Base-by-base conservation (phyloP, 1,140 invertebrate species). In the Tetraneura akinire region DNA sequence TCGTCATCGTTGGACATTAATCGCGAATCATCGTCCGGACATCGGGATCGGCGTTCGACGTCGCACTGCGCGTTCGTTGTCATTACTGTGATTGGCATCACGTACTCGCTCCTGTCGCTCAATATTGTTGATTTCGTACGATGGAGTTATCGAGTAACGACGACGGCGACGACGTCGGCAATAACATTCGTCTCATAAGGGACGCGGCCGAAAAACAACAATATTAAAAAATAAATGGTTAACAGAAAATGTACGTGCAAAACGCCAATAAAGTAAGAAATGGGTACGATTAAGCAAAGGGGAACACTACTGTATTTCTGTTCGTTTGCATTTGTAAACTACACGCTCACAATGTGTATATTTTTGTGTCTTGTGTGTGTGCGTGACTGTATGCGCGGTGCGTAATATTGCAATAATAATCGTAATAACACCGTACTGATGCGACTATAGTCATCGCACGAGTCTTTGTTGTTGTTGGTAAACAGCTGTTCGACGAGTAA, bases 391-490 rank as follows among this genome's bases (percentile, higher is more conserved):
- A 16, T 18, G 26, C 14, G 45, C 21, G 18, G 26, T 8, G 14
- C n/a, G n/a, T n/a, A n/a, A n/a, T n/a, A n/a, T n/a, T n/a, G n/a
- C n/a, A n/a, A n/a, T 13, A 29, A 14, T 14, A 11, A 1, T 1
- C 55, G 53, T 4, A 60, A 29, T 11, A 14, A 13, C 13, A 29
- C 26, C 23, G 23, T 3, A 51, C 1, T 18, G 18, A 53, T 1
- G 21, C 51, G 51, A 66, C 64, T 23, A 16, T 11, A 23, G 47
- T 29, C 45, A 45, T 51, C 68, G 68, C 68, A 71, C 51, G 71
- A 57, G 51, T 55, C 71, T 57, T 76, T 76, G 71, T 76, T 76
- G 71, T 76, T 76, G 29, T 76, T 42, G 21, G 26, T n/a, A 76
- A 76, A 76, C 71, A 76, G 71, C 71, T 76, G 71, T 76, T 76